Conservation (phyloP, 2,888 invertebrate genomes). For the Caenorhabditis drosophilae region DNA sequence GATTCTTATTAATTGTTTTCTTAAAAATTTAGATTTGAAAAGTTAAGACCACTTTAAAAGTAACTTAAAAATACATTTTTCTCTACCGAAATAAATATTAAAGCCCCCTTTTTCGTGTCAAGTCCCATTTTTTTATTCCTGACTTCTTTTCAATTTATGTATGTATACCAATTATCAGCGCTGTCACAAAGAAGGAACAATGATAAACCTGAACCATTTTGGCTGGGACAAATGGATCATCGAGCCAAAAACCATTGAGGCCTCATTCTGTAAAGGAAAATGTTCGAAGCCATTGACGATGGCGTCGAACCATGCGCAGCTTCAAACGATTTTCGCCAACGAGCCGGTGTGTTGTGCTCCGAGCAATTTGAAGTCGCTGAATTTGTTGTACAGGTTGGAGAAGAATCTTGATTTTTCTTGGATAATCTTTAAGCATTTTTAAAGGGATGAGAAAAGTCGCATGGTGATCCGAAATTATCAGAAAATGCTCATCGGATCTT, state of each 20-base stretch:
- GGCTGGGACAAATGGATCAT: conserved; percentile 34
- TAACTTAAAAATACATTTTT: no score
- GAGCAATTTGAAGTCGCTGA: conserved; percentile 37
- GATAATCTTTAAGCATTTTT: no score
- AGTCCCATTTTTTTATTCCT: no score
- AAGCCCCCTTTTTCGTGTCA: no score
- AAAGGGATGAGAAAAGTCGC: no score
- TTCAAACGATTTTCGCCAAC: conserved; percentile 44
- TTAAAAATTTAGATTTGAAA: no score
- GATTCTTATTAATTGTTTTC: no score
- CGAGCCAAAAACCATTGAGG: conserved; percentile 36
- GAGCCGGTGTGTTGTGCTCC: conserved; percentile 48
- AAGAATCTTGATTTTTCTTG: no score
- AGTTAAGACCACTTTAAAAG: no score
- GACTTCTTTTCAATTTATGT: no score
- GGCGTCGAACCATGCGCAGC: conserved; percentile 48
- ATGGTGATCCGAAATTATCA: conserved; percentile 45
- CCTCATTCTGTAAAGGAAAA: conserved; percentile 39
- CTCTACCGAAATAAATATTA: no score
- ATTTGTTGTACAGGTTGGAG: conserved; percentile 46
- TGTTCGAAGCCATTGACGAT: conserved; percentile 36
- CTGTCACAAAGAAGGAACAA: conserved; percentile 36
- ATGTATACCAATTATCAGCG: no score
- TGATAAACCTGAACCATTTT: conserved; percentile 29
- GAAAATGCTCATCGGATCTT: conserved; percentile 46